A percentile compares a stretch with the other conserved stretches of the same genome.
phyloP scores from a whole-genome alignment of 2,888 invertebrate genomes.

The Caenorhabditis sp. region DNA sequence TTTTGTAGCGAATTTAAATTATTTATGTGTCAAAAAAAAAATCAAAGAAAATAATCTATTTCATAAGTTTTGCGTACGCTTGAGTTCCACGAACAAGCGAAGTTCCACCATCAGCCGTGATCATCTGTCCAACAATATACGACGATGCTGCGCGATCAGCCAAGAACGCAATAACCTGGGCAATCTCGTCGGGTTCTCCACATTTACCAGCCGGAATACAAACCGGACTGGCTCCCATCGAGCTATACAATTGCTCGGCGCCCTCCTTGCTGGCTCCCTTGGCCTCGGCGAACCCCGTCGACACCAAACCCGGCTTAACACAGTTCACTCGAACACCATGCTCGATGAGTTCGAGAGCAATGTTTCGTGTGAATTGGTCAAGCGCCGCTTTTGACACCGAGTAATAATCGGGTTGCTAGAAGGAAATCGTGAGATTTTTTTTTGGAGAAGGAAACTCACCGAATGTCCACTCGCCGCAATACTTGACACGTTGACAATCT shows the following conservation, averaged over 20 bases:
- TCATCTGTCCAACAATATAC: slow-evolving; percentile 24
- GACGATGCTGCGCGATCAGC: slow-evolving; percentile 18
- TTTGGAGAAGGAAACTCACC: background rate
- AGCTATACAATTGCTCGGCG: background rate
- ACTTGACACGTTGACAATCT: slow-evolving; percentile 30
- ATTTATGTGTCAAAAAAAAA: too few species aligned
- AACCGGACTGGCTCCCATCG: background rate
- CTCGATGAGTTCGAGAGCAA: slow-evolving; percentile 16
- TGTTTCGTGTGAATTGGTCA: slow-evolving; percentile 24
- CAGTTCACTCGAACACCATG: slow-evolving; percentile 27
- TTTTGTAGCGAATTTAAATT: too few species aligned
- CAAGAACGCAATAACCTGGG: slow-evolving; percentile 9
- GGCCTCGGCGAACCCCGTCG: slow-evolving; percentile 19
- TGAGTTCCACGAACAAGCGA: slow-evolving; percentile 18
- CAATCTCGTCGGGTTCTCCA: slow-evolving; percentile 1
- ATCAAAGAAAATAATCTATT: too few species aligned
- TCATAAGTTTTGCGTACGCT: too few species aligned
- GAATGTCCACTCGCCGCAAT: slow-evolving; percentile 18
- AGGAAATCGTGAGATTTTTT: background rate
- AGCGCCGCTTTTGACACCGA: slow-evolving; percentile 28
- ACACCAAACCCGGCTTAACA: slow-evolving; percentile 18
- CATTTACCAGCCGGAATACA: slow-evolving; percentile 3
- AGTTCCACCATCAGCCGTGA: slow-evolving; percentile 30
- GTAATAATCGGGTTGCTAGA: slow-evolving; percentile 8
- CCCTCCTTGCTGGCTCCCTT: slow-evolving; percentile 8